A percentile compares a stretch with the other conserved stretches of the same genome.
Conservation (phyloP, 2,797 vertebrate genomes). For the Hipposideros larvatus region DNA sequence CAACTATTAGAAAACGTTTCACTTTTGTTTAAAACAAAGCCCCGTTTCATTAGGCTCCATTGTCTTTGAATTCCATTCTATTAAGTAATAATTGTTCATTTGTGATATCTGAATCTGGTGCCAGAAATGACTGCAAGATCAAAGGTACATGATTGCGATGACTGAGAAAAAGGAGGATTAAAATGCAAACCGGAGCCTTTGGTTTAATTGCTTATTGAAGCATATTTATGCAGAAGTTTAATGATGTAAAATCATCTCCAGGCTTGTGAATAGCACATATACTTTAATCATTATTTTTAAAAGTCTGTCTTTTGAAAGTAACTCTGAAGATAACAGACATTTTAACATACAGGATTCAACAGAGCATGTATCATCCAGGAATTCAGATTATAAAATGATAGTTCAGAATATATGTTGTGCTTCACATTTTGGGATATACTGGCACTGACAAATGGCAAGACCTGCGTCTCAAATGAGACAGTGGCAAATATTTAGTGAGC, state of each 20-base stretch:
- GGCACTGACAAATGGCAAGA: background rate
- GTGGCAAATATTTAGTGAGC: conserved; percentile 49
- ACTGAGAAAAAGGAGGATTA: conserved; percentile 83
- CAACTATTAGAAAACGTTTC: conserved; percentile 66
- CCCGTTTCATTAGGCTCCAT: conserved; percentile 77
- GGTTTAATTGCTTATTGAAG: conserved; percentile 82
- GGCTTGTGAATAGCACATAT: conserved; percentile 72
- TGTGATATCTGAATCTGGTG: conserved; percentile 82
- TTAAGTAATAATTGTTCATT: conserved; percentile 84
- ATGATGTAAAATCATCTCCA: conserved; percentile 81
- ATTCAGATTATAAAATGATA: conserved; percentile 56
- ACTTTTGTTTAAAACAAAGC: conserved; percentile 81
- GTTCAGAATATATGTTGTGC: background rate
- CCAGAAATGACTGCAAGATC: conserved; percentile 84
- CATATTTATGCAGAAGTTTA: conserved; percentile 82
- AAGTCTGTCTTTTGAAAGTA: conserved; percentile 76
- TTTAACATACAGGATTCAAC: conserved; percentile 69
- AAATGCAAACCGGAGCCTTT: conserved; percentile 76
- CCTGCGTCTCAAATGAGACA: conserved; percentile 7
- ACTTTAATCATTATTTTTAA: conserved; percentile 67
- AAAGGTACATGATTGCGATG: conserved; percentile 81
- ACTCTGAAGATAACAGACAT: conserved; percentile 68
- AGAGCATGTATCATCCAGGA: conserved; percentile 57
- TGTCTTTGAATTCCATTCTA: conserved; percentile 82
- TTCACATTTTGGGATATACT: conserved; percentile 13